Evolutionary conservation across 2,113 vertebrate genomes (phyloP).

Genomic region (Seriola aureovittata): DNA sequence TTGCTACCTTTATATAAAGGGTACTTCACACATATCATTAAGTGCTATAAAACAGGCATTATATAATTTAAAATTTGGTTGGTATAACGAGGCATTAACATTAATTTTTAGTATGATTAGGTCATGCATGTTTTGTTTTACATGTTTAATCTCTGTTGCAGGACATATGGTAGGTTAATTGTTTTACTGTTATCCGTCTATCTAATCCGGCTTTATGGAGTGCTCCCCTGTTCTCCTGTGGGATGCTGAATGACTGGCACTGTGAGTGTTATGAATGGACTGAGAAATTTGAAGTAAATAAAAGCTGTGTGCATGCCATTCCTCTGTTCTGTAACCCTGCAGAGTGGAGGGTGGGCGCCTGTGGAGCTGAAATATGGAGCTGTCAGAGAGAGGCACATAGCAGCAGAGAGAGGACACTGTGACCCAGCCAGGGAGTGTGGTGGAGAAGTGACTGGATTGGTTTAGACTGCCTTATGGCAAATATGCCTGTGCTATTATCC

Average conservation of each 20-base stretch:
- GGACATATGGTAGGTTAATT: background rate
- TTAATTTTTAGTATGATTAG: background rate
- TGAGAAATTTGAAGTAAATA: slow-evolving; percentile 61
- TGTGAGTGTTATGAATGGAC: slow-evolving; percentile 38
- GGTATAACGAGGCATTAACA: background rate
- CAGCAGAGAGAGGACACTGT: slow-evolving; percentile 60
- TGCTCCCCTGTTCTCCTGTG: background rate
- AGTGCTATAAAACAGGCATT: background rate
- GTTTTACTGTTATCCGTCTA: background rate
- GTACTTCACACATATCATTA: background rate
- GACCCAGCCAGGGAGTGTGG: slow-evolving; percentile 55
- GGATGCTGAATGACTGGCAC: slow-evolving; percentile 31
- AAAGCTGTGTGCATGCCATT: slow-evolving; percentile 40
- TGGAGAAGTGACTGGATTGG: slow-evolving; percentile 19
- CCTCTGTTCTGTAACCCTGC: slow-evolving; percentile 47
- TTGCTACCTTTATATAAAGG: background rate
- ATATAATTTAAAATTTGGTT: background rate
- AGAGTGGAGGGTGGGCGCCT: slow-evolving; percentile 52
- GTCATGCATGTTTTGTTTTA: slow-evolving; percentile 5
- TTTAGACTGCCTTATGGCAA: slow-evolving; percentile 19
- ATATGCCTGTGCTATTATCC: background rate
- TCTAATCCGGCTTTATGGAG: slow-evolving; percentile 10
- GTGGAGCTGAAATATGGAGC: slow-evolving; percentile 76
- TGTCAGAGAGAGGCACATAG: slow-evolving; percentile 62
- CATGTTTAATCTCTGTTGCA: background rate